Base-by-base conservation (phyloP, 2,888 invertebrate species). In the Theodoxus fluviatilis region DNA sequence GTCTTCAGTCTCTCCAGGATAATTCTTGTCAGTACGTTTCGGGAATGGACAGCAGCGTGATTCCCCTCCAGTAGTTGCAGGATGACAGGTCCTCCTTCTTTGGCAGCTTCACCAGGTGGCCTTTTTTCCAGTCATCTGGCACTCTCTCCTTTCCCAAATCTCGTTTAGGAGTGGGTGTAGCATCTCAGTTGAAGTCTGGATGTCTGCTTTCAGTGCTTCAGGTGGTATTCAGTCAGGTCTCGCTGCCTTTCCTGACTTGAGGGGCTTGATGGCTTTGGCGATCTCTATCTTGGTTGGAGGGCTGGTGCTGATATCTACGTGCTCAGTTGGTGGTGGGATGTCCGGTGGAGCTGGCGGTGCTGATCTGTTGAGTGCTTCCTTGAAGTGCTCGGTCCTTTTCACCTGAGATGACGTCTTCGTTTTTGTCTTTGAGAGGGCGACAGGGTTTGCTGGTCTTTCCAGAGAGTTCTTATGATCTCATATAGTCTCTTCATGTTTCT, bases 141-240 rank as follows among this genome's bases (percentile, higher is more conserved):
- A 65, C 65, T 12, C 33, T n/a, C 37, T 63, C 63, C 38, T 12
- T 65, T 65, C 37, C 65, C 52, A 65, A 35, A 49, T 63, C 35
- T 63, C 65, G 3, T 35, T 40, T 9, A 43, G 69, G 40, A 47
- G 43, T 12, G 69, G 64, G 52, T 47, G 47, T 28, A 70, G 66
- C 61, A 70, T 67, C 22, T 70, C 55, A 31, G 59, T 67, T 67
- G 67, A 65, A 3, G 70, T 70, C 55, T 47, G 59, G 31, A 70
- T 59, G 61, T 70, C 67, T 67, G 67, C 61, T 25, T 67, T 70
- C 59, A 70, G 33, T 15, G 59, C 70, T 67, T 70, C 57, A 7
- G 33, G 9, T 31, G 47, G 49, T 12, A 47, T 49, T 12, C n/a
- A 31, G 49, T 49, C 49, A 9, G 66, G 47, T 35, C 66, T 35